Evolutionary conservation across 2,797 vertebrate species (phyloP), one percentile per base, ranked within the genome.

Genomic region (Garrulus glandarius): DNA sequence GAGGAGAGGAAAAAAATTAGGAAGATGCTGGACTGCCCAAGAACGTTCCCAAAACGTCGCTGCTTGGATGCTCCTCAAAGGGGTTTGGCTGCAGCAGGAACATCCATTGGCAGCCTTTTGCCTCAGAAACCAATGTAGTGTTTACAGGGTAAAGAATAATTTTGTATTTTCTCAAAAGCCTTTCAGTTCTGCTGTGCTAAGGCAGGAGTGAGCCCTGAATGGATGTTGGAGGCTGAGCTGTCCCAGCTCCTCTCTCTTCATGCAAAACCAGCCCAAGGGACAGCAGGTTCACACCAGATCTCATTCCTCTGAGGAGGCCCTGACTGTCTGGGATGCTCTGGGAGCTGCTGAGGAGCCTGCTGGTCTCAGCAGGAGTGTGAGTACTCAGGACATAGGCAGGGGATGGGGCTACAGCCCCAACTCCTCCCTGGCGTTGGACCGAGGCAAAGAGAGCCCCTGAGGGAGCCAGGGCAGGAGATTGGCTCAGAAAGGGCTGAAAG

Each of bases 221-320:
- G 67, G 41, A 2, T 0, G 11, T 0, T 10, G 60, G 49, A 11
- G 52, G 5, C 32, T 0, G 21, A 2, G 5, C 43, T 36, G 75
- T 50, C 69, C 27, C 61, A 36, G 44, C 64, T 44, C 32, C n/a
- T 5, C 29, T 26, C 30, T 17, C 14, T 5, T 2, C 36, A 1
- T 18, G 8, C 24, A 8, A 2, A 39, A 4, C 3, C 34, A 9
- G 36, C 32, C 37, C 30, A 2, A 20, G 22, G 3, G 5, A 8
- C 30, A 6, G 32, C 34, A 16, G 55, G 4, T 5, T 22, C 15
- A 4, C 19, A 2, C 0, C 1, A 17, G 12, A 3, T 6, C 16
- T 18, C 59, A 1, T 5, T 23, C 29, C 1, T 7, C 41, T 6
- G 9, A 3, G 8, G 10, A 36, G 52, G 10, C n/a, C 37, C 34